Base-by-base conservation (phyloP, 1,140 invertebrate genomes). In the Rhyacophila brunnea region DNA sequence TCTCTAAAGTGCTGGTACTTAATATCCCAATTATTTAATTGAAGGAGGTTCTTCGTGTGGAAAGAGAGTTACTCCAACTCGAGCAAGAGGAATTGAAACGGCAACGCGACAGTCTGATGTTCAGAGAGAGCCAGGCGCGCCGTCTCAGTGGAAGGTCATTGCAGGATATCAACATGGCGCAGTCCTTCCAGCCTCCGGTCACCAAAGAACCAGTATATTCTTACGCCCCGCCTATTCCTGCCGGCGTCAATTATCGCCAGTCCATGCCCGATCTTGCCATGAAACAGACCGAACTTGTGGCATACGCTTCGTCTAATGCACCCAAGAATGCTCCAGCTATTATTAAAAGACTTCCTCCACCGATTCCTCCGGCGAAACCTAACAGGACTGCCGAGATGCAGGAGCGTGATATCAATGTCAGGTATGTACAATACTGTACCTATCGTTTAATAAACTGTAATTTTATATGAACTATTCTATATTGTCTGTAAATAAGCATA, bases 31-130 rank as follows among this genome's bases (percentile, higher is more conserved):
- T 51, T 35, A 18, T 34, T 59, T 28, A 11, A 59, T 64, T 63
- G 45, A 68, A 86, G 80, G 87, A 91, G 71, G 87, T 90, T 14
- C 72, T 90, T 35, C 82, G 86, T 60, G 88, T 90, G 36, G 88
- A 91, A 74, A 80, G 87, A 10, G 88, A 91, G 73, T 75, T 90
- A 1, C 67, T 89, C 1, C 87, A 90, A 68, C 67, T 89, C 20
- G 87, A 91, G 70, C 85, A 88, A 70, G 87, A 90, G 71, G 88
- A 90, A 67, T 66, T 90, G n/a, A 85, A 88, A 65, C 76, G 87
- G 2, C 86, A 90, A 68, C 77, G 87, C 3, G 87, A 85, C 58
- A 88, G 87, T 68, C 68, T 89, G 7, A 71, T 87, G 17, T 81
- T 84, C 45, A 76, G 83, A 49, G 86, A 88, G 66, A 80, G 72